A percentile compares a stretch with the other conserved stretches of the same genome.
Evolutionary conservation across 2,888 invertebrate species (phyloP).

Genomic region (Drosophila paramelanica): DNA sequence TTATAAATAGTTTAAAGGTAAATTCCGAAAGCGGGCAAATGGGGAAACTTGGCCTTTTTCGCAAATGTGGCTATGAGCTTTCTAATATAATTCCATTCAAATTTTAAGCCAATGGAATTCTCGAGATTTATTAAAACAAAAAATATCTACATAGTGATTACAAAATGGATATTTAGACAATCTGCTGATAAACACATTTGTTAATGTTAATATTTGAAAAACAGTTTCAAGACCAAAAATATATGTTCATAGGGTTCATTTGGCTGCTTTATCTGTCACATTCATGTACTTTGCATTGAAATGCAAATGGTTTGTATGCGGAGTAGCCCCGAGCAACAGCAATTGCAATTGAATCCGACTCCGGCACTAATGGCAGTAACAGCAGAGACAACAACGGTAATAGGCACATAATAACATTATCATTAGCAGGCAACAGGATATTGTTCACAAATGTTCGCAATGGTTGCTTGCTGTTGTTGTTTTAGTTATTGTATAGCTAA

Average conservation of each 20-base stretch:
- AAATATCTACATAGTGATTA: too few species aligned
- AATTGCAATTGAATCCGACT: constrained; percentile 1
- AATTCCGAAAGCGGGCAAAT: not conserved
- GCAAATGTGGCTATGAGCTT: too few species aligned
- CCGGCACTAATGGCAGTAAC: constrained; percentile 15
- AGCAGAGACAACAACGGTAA: constrained; percentile 54
- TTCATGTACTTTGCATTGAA: constrained; percentile 33
- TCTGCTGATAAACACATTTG: too few species aligned
- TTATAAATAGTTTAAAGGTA: constrained; percentile 3
- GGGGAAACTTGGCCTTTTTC: too few species aligned
- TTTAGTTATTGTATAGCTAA: constrained; percentile 19
- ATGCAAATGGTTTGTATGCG: constrained; percentile 63
- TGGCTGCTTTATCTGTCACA: constrained; percentile 16
- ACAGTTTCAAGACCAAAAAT: not conserved
- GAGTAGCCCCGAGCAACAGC: constrained; percentile 7
- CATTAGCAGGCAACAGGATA: constrained; percentile 56
- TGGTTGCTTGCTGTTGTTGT: constrained; percentile 3
- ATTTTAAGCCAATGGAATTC: too few species aligned
- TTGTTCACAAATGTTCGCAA: constrained; percentile 9
- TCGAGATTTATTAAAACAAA: too few species aligned
- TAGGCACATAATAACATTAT: constrained; percentile 72
- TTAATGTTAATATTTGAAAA: not conserved
- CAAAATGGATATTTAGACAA: too few species aligned
- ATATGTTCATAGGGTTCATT: constrained; percentile 2
- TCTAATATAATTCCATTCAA: too few species aligned